Evolutionary conservation across 2,113 vertebrate species (phyloP).

Genomic region (Callorhinus ursinus): DNA sequence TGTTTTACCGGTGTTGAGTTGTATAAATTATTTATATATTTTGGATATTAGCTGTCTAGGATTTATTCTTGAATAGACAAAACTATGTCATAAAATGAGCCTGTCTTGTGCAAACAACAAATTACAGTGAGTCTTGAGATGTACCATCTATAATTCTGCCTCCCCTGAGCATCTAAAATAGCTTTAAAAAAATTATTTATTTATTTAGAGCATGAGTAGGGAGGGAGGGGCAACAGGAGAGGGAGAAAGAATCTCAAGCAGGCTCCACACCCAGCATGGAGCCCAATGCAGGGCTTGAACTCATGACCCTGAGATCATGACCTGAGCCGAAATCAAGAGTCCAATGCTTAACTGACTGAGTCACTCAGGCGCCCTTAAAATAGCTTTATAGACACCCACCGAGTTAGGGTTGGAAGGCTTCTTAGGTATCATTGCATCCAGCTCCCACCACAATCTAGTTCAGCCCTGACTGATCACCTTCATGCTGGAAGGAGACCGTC

Average conservation of each 20-base stretch:
- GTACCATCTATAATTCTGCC: fast-evolving
- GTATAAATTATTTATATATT: not conserved
- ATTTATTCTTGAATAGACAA: conserved; percentile 74
- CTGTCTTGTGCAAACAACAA: conserved; percentile 73
- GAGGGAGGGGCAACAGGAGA: not conserved
- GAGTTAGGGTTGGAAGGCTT: fast-evolving
- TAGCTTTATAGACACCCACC: fast-evolving
- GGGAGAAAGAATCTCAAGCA: not conserved
- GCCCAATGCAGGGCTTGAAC: not conserved
- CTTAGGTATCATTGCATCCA: not conserved
- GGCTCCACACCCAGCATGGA: not conserved
- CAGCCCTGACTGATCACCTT: not conserved
- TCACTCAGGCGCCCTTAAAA: not conserved
- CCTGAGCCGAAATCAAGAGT: too few relatives aligned
- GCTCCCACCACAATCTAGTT: too few relatives aligned
- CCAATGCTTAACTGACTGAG: not conserved
- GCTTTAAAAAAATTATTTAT: not conserved
- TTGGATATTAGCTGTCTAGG: not conserved
- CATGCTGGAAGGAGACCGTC: not conserved
- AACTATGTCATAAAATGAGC: conserved; percentile 79
- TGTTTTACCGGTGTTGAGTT: not conserved
- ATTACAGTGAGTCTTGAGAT: conserved; percentile 70
- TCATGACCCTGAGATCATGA: not conserved
- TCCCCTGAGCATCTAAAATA: not conserved
- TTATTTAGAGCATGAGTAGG: not conserved